phyloP scores from a whole-genome alignment of 1,140 invertebrate species.

The Panagrolaimus sp. region DNA sequence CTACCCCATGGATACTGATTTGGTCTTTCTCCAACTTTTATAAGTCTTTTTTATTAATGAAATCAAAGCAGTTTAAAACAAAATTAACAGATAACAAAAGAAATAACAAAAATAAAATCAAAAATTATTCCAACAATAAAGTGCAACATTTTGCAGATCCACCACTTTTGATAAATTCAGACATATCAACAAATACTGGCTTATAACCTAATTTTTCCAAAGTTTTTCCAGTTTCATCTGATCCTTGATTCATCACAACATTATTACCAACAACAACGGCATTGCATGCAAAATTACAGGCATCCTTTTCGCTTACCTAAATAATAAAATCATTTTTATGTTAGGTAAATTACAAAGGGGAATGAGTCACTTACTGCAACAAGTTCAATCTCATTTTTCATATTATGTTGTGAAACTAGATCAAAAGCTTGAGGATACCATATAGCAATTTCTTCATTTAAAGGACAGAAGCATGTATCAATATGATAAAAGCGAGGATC shows the following conservation, averaged over 20 bases:
- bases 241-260: conserved; percentile 49
- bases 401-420: conserved; percentile 51
- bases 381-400: conserved; percentile 48
- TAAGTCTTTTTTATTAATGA: no score
- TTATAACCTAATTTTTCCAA: conserved; percentile 47
- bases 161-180: conserved; percentile 56
- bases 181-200: conserved; percentile 54
- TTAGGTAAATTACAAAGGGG: conserved; percentile 18
- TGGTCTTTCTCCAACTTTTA: no score
- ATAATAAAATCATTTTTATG: conserved; percentile 31
- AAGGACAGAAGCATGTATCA: conserved; percentile 57
- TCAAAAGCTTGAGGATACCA: conserved; percentile 57
- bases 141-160: conserved; percentile 57
- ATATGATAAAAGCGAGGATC: conserved; percentile 58
- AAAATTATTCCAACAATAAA: conserved; percentile 33
- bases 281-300: conserved; percentile 53
- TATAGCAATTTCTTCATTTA: conserved; percentile 49
- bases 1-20: no score
- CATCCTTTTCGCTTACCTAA: conserved; percentile 47
- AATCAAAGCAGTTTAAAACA: no score
- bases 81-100: no score
- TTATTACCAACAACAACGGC: conserved; percentile 55
- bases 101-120: conserved; percentile 5
- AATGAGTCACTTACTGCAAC: conserved; percentile 26
- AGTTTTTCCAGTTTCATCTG: conserved; percentile 49